Base-by-base conservation (phyloP, 2,888 invertebrate genomes). In the Drosophila rubida region DNA sequence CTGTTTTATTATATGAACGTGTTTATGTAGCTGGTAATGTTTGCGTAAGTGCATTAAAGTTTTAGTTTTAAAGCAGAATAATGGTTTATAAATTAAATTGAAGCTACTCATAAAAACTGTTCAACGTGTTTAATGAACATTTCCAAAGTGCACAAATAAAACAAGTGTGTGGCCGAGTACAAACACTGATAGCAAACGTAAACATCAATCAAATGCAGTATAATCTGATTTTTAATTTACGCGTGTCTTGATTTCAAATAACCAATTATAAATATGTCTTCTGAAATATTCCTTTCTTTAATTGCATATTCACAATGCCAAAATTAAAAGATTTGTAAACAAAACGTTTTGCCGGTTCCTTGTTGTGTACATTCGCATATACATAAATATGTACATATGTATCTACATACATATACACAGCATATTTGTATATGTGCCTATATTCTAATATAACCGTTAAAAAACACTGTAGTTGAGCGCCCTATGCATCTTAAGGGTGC, bases 1-100 rank as follows among this genome's bases (percentile, higher is more conserved):
- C 30, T 54, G 53, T 32, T 44, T 9, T 41, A 53, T 53, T 42
- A 22, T 13, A 53, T 53, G 53, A 53, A 42, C 53, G 53, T 42
- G 53, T 32, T 54, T 54, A 54, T 32, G 42, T 39, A 22, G 48
- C 2, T 7, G 5, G 13, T 35, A 14, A 49, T 22, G 13, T 53
- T 54, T 54, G 54, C 54, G 54, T 54, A 54, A 54, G 53, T 44
- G 22, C 9, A 23, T 14, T 50, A 14, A 11, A 37, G 14, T 42
- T 41, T 30, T 9, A 32, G n/a, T n/a, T n/a, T n/a, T n/a, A 42
- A 22, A 39, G 37, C 23, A 22, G 4, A 49, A 35, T 49, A 49
- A 8, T n/a, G 32, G 9, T 37, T 37, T 9, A 37, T 9, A 37
- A 35, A 22, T n/a, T 19, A 16, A 19, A 8, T 13, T 23, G 7